Evolutionary conservation across 2,888 invertebrate species (phyloP).

Genomic region (Lissonota sp.): DNA sequence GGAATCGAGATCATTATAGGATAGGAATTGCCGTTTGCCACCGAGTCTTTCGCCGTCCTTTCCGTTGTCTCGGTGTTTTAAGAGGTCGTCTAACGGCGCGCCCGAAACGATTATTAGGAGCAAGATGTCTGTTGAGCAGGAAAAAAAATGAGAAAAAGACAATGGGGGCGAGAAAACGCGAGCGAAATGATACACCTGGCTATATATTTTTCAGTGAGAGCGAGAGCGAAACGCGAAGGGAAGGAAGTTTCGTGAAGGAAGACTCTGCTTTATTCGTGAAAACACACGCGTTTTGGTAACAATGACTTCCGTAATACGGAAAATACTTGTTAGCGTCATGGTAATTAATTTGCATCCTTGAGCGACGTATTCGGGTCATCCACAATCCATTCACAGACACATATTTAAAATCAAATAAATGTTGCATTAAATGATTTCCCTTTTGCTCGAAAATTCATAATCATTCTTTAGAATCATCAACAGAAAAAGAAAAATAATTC

Average conservation of each 20-base stretch:
- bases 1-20: conserved; percentile 50
- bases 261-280: conserved; percentile 8
- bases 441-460: not conserved
- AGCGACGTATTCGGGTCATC: conserved; percentile 27
- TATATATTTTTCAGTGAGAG: conserved; percentile 41
- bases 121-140: conserved; percentile 35
- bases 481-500: conserved; percentile 4
- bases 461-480: not conserved
- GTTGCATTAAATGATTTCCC: conserved; percentile 32
- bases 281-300: not conserved
- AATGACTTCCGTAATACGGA: conserved; percentile 2
- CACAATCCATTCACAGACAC: conserved; percentile 1
- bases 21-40: conserved; percentile 18
- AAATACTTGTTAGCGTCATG: not conserved
- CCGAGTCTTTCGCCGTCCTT: conserved; percentile 39
- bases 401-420: conserved; percentile 1
- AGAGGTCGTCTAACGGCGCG: conserved; percentile 60
- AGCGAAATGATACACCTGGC: conserved; percentile 18
- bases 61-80: conserved; percentile 48
- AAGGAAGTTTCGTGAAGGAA: conserved; percentile 17
- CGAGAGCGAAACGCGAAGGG: conserved; percentile 41
- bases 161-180: conserved; percentile 49
- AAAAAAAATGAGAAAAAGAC: conserved; percentile 32
- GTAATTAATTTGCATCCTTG: conserved; percentile 8
- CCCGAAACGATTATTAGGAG: conserved; percentile 58